Conservation (phyloP, 2,113 vertebrate genomes). For the Pipra filicauda region DNA sequence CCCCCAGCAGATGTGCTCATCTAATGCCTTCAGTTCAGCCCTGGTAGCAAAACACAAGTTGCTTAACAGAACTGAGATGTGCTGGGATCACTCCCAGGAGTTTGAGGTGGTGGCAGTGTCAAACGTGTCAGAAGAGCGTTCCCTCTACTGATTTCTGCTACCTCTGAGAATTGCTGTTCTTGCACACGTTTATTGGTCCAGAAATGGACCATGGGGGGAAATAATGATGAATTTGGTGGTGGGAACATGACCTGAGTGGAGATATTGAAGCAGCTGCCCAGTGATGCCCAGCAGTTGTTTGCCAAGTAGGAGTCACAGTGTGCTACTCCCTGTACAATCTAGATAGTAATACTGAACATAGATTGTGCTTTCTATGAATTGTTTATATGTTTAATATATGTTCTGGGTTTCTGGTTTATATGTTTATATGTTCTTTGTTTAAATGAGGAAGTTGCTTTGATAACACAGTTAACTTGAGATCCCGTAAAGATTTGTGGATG, state of each 20-base stretch:
- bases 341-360: fast-evolving
- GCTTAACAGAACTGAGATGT: neutral
- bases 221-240: neutral
- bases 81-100: neutral
- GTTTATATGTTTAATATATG: neutral
- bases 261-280: neutral
- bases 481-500: neutral
- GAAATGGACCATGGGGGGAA: neutral
- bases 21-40: neutral
- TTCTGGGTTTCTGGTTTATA: neutral
- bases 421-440: neutral
- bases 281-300: neutral
- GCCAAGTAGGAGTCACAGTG: neutral
- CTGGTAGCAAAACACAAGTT: neutral
- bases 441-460: neutral
- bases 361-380: neutral
- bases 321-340: neutral
- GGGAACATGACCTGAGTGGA: neutral
- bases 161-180: neutral
- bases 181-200: neutral
- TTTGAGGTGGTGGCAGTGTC: neutral
- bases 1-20: neutral
- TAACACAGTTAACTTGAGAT: neutral
- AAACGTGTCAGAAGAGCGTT: neutral
- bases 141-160: neutral